Base-by-base conservation (phyloP, 2,888 invertebrate genomes). In the Sturmia bella region DNA sequence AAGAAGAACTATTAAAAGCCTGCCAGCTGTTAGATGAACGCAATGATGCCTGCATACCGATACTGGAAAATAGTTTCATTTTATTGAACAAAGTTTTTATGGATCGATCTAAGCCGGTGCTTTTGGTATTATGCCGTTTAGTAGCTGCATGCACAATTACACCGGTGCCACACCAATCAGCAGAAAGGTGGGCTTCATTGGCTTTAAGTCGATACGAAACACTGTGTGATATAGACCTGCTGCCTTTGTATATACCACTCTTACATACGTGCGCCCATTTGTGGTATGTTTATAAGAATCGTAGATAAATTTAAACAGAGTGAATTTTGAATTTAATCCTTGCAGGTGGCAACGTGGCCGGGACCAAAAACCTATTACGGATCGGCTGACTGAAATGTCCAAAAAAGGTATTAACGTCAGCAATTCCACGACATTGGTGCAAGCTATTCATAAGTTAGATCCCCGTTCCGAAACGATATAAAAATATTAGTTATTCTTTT, bases 131-230 rank as follows among this genome's bases (percentile, higher is more conserved):
- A 37, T 95, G 95, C 85, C 93, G 95, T 41, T 91, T 95, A 17
- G 93, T 95, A n/a, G 94, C 93, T 0, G 90, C 90, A 15, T 91
- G 90, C 68, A 90, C 91, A 21, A 90, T 91, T 61, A 91, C 92
- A 9, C 91, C 91, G 21, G 92, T 92, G 2, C 91, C 93, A 0
- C 93, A 93, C 32, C 93, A 92, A 0, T 92, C 93, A 0, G 93
- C 94, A 1, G 93, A 94, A 85, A 92, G 93, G 80, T 95, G 94
- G 94, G 94, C 94, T 0, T 93, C 93, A 79, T 90, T 95, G 5
- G 95, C 95, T 0, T 89, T 95, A n/a, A 92, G 93, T 85, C 92
- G 95, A 64, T 95, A 94, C 85, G 94, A 95, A 84, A 94, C 93
- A 2, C 93, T 95, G 83, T 94, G 94, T 86, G 95, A 95, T 88